A percentile compares a stretch with the other conserved stretches of the same genome.
Conservation (phyloP, 1,140 invertebrate species). For the Macrosteles quadrilineatus region DNA sequence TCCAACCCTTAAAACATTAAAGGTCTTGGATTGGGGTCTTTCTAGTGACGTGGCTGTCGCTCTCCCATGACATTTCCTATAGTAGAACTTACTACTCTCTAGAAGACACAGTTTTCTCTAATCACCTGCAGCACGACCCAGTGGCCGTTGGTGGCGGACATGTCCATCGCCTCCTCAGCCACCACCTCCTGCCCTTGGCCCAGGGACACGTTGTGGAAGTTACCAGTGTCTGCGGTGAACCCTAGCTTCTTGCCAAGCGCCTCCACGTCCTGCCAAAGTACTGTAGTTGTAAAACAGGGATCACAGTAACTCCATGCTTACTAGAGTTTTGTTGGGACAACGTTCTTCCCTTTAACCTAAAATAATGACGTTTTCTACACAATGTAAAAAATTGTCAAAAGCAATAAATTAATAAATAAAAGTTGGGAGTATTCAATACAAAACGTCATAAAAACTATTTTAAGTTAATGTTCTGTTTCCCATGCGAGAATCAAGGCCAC, state of each 20-base stretch:
- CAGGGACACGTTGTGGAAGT: conserved; percentile 96
- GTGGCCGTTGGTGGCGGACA: conserved; percentile 81
- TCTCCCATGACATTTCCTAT: no score
- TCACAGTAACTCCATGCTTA: neutral
- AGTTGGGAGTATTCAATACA: no score
- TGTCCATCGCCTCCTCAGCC: conserved; percentile 89
- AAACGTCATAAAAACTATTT: no score
- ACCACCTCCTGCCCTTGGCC: conserved; percentile 96
- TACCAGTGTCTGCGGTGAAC: conserved; percentile 76
- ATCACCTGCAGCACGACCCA: conserved; percentile 93
- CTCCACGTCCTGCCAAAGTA: conserved; percentile 77
- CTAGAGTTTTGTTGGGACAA: neutral
- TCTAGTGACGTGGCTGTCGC: no score
- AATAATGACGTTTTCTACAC: neutral
- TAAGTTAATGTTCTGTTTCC: no score
- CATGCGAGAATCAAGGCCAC: no score
- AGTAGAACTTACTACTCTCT: no score
- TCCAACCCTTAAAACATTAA: no score
- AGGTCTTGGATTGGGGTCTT: no score
- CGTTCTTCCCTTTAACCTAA: neutral
- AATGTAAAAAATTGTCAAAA: no score
- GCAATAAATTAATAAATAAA: no score
- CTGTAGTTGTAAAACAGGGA: conserved; percentile 25
- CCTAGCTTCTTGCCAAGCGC: conserved; percentile 81
- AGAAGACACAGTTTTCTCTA: no score